Evolutionary conservation across 2,888 invertebrate genomes (phyloP).

Genomic region (Hydrotaea cyrtoneurina): DNA sequence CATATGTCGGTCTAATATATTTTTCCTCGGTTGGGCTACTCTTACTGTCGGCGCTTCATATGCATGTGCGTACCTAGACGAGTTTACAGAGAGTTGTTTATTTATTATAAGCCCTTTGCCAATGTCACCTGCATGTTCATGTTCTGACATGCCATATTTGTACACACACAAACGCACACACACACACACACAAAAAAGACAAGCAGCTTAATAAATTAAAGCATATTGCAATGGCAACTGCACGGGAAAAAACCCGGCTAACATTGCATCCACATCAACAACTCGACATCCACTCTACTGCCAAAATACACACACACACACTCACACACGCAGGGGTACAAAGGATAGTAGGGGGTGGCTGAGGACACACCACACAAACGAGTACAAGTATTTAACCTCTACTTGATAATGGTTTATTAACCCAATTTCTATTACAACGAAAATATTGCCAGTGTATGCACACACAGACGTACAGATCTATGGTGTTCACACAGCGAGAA

Average conservation of each 20-base stretch:
- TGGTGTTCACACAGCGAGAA: too few species aligned
- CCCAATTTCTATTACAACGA: conserved; percentile 31
- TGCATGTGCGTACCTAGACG: too few species aligned
- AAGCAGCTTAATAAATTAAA: conserved; percentile 32
- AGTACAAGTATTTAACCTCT: not conserved
- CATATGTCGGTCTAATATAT: too few species aligned
- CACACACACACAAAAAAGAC: not conserved
- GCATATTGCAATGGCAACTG: conserved; percentile 23
- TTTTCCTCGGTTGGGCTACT: too few species aligned
- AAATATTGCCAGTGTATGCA: not conserved
- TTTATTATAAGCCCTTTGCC: conserved; percentile 12
- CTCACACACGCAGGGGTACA: too few species aligned
- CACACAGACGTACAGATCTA: too few species aligned
- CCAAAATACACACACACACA: not conserved
- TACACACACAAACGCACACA: not conserved
- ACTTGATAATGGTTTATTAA: conserved; percentile 43
- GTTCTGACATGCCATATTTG: conserved; percentile 13
- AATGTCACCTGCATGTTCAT: conserved; percentile 16
- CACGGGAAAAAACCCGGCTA: not conserved
- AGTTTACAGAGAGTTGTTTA: not conserved
- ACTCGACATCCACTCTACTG: not conserved
- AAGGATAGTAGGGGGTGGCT: too few species aligned
- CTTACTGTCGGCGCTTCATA: too few species aligned
- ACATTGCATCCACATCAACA: not conserved
- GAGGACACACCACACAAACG: not conserved